phyloP scores from a whole-genome alignment of 2,113 vertebrate species.

The Atractosteus spatula region DNA sequence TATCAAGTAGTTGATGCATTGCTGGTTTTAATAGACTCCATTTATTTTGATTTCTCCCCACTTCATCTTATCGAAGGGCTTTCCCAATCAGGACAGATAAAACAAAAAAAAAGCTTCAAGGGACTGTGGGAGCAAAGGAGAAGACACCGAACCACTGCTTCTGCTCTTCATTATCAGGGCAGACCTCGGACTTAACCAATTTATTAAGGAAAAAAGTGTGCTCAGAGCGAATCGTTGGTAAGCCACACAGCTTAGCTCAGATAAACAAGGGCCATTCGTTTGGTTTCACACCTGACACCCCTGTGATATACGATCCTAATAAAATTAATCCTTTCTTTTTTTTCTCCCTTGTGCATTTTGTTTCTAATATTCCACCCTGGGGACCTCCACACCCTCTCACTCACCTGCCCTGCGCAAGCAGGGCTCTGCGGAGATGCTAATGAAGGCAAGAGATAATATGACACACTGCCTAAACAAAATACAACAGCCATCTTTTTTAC shows the following conservation, averaged over 20 bases:
- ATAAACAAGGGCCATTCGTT: constrained; percentile 96
- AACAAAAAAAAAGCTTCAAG: constrained; percentile 51
- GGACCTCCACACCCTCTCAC: constrained; percentile 37
- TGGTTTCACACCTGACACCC: constrained; percentile 91
- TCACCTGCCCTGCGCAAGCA: constrained; percentile 19
- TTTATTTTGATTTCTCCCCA: constrained; percentile 99
- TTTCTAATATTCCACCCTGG: constrained; percentile 48
- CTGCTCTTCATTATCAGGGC: constrained; percentile 86
- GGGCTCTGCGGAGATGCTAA: no score
- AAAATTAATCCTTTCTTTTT: constrained; percentile 84
- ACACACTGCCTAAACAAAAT: no score
- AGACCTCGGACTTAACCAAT: constrained; percentile 81
- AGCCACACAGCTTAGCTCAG: constrained; percentile 86
- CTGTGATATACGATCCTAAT: constrained; percentile 92
- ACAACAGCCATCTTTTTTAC: no score
- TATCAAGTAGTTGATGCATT: constrained; percentile 99
- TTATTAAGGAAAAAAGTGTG: constrained; percentile 85
- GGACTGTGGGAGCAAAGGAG: constrained; percentile 59
- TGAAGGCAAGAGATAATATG: no score
- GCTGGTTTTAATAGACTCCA: constrained; percentile 98
- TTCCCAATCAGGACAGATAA: constrained; percentile 93
- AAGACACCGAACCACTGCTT: constrained; percentile 67
- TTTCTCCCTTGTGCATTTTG: constrained; percentile 45
- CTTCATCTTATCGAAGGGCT: constrained; percentile 92
- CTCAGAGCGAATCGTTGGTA: constrained; percentile 77